phyloP scores from a whole-genome alignment of 2,113 vertebrate genomes.

The Trachemys scripta region DNA sequence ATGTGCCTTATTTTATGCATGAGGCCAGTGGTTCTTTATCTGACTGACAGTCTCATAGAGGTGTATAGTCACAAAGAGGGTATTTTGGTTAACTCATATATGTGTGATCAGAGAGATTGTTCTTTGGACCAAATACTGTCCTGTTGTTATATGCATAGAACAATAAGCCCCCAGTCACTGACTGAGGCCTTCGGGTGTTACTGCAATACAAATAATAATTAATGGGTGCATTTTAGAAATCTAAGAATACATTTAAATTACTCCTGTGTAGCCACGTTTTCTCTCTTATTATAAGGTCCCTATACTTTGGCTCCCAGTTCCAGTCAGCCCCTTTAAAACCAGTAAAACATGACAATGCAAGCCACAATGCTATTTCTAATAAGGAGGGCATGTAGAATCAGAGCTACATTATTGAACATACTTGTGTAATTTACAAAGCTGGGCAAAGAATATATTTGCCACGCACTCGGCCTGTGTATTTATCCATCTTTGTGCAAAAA shows the following conservation, averaged over 20 bases:
- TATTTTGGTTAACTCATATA: neutral
- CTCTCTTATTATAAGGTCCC: neutral
- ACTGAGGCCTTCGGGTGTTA: neutral
- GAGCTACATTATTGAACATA: neutral
- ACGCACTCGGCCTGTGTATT: neutral
- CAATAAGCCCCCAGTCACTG: neutral
- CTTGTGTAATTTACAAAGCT: neutral
- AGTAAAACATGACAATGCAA: neutral
- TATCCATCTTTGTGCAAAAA: constrained; percentile 7
- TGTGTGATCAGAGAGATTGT: neutral
- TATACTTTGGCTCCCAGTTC: neutral
- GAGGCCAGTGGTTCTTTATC: neutral
- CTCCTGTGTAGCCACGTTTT: neutral
- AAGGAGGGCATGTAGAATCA: neutral
- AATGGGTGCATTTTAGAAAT: neutral
- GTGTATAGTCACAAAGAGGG: neutral
- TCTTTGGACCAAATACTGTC: neutral
- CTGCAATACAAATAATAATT: neutral
- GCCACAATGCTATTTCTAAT: neutral
- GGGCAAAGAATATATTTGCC: neutral
- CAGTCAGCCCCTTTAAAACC: neutral
- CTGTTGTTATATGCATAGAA: neutral
- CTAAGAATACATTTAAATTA: neutral
- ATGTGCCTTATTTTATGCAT: neutral
- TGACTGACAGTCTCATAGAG: neutral